Evolutionary conservation across 2,113 vertebrate genomes (phyloP).

Genomic region (Aviceda subcristata): DNA sequence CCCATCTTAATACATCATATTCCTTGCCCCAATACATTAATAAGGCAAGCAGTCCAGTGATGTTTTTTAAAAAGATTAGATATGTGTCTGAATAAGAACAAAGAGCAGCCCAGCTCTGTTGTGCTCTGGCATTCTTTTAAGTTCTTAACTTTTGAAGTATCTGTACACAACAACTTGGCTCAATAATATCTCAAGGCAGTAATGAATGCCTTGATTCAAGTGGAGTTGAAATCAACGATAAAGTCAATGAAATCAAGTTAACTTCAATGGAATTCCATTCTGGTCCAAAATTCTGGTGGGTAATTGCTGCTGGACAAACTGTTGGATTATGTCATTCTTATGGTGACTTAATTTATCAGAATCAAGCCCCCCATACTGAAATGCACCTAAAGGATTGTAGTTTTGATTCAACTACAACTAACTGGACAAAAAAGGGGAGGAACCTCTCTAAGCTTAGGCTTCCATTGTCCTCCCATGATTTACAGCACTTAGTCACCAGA

Average conservation of each 20-base stretch:
- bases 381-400: neutral
- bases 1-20: neutral
- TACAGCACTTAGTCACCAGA: neutral
- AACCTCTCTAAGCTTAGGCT: neutral
- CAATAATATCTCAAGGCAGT: neutral
- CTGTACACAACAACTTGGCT: neutral
- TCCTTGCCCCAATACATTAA: neutral
- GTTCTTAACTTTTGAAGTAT: neutral
- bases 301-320: neutral
- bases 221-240: neutral
- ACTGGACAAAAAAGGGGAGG: neutral
- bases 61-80: neutral
- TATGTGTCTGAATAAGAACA: neutral
- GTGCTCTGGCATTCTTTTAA: neutral
- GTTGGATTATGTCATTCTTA: neutral
- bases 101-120: neutral
- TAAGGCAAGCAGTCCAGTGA: neutral
- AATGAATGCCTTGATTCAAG: neutral
- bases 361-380: neutral
- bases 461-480: neutral
- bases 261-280: neutral
- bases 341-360: neutral
- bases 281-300: neutral
- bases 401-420: neutral
- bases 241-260: neutral